Conservation (phyloP, 1,140 invertebrate species). For the Drosophila quadrilineata region DNA sequence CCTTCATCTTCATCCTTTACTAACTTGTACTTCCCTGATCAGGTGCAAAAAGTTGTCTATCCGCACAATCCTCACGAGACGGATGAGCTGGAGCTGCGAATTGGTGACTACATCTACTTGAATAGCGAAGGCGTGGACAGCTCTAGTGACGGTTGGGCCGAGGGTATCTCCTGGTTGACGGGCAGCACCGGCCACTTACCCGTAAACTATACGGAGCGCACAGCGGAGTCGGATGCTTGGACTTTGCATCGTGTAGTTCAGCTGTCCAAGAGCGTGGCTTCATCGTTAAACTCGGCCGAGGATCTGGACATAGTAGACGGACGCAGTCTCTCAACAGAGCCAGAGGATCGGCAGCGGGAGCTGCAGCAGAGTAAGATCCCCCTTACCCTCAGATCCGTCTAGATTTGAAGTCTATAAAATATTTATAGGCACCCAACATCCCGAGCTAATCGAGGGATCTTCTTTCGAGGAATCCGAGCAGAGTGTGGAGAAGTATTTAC, state of each 20-base stretch:
- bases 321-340: conserved; percentile 75
- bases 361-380: conserved; percentile 43
- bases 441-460: conserved; percentile 68
- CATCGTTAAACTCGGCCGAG: conserved; percentile 81
- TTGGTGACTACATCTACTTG: conserved; percentile 93
- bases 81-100: conserved; percentile 92
- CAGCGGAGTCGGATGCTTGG: conserved; percentile 94
- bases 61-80: conserved; percentile 88
- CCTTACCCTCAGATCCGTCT: neutral
- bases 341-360: conserved; percentile 61
- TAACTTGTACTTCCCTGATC: conserved; percentile 3
- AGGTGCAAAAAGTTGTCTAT: conserved; percentile 92
- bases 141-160: conserved; percentile 92
- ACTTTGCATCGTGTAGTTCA: conserved; percentile 89
- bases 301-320: conserved; percentile 82
- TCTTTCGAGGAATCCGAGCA: conserved; percentile 77
- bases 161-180: conserved; percentile 93
- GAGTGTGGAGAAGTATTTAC: conserved; percentile 74
- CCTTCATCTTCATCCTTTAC: neutral
- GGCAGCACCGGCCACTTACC: conserved; percentile 90
- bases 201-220: conserved; percentile 90
- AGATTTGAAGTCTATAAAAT: neutral
- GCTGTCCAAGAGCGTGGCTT: conserved; percentile 82
- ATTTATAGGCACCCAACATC: conserved; percentile 40
- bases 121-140: conserved; percentile 87